Evolutionary conservation across 1,140 invertebrate species (phyloP).

Genomic region (Drosophila nikananu): DNA sequence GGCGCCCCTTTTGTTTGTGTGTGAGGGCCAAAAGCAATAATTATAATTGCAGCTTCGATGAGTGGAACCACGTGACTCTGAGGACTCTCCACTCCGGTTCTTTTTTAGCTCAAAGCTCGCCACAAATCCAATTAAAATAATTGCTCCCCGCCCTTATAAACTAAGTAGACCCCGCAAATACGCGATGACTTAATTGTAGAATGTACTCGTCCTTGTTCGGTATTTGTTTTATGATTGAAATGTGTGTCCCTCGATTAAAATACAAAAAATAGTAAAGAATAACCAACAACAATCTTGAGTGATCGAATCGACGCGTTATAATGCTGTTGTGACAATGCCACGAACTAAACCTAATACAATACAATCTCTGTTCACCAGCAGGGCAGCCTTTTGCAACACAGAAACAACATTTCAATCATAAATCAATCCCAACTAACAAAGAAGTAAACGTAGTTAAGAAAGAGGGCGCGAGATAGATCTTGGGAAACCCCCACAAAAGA

Average conservation of each 20-base stretch:
- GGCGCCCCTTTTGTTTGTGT: conserved; percentile 27
- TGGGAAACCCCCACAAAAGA: conserved; percentile 9
- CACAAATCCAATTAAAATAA: conserved; percentile 70
- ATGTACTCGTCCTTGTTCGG: conserved; percentile 40
- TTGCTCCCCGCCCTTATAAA: conserved; percentile 43
- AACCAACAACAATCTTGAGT: conserved; percentile 24
- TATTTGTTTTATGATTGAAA: conserved; percentile 86
- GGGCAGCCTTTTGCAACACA: conserved; percentile 85
- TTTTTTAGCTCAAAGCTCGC: conserved; percentile 7
- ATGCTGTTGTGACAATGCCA: conserved; percentile 48
- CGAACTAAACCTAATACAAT: conserved; percentile 73
- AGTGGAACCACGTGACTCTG: conserved; percentile 63
- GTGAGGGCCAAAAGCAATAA: conserved; percentile 50
- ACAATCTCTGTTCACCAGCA: conserved; percentile 77
- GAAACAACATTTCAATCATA: conserved; percentile 86
- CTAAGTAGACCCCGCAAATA: conserved; percentile 28
- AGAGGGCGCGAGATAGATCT: conserved; percentile 8
- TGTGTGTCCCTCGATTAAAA: conserved; percentile 77
- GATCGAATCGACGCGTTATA: conserved; percentile 20
- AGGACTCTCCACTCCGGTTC: conserved; percentile 32
- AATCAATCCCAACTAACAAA: conserved; percentile 60
- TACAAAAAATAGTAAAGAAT: conserved; percentile 15
- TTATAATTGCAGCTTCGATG: conserved; percentile 70
- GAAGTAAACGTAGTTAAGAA: conserved; percentile 46
- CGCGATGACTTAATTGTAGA: conserved; percentile 54